Evolutionary conservation across 2,797 vertebrate species (phyloP).

Genomic region (Pelochelys cantorii): DNA sequence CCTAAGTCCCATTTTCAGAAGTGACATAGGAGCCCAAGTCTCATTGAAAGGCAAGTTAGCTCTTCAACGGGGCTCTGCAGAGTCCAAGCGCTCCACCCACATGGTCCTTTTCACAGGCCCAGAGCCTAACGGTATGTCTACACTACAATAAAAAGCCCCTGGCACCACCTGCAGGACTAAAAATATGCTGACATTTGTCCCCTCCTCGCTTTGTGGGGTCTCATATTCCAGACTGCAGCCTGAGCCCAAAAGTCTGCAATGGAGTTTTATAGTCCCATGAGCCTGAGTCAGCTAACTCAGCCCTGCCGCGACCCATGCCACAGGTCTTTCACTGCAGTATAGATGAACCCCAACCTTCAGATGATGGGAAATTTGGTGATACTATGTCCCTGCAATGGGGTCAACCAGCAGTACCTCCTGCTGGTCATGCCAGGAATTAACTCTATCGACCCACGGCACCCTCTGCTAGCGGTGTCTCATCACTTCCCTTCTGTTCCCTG

Average conservation of each 20-base stretch:
- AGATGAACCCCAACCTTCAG: background rate
- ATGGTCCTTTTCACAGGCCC: rapidly evolving
- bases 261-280: background rate
- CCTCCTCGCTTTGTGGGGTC: background rate
- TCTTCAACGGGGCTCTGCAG: background rate
- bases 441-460: too few species aligned
- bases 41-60: background rate
- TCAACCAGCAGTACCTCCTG: too few species aligned
- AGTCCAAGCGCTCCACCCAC: rapidly evolving
- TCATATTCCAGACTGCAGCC: background rate
- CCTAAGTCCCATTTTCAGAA: background rate
- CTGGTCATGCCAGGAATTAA: too few species aligned
- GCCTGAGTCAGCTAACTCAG: background rate
- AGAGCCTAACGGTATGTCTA: background rate
- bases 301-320: too few species aligned
- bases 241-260: too few species aligned
- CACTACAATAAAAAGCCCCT: too few species aligned
- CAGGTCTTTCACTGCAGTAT: too few species aligned
- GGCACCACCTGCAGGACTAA: background rate
- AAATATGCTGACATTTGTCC: too few species aligned
- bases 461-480: too few species aligned
- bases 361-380: background rate
- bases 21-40: rapidly evolving
- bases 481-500: too few species aligned
- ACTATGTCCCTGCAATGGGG: background rate